Base-by-base conservation (phyloP, 2,113 vertebrate genomes). In the Cyprinodon tularosa region DNA sequence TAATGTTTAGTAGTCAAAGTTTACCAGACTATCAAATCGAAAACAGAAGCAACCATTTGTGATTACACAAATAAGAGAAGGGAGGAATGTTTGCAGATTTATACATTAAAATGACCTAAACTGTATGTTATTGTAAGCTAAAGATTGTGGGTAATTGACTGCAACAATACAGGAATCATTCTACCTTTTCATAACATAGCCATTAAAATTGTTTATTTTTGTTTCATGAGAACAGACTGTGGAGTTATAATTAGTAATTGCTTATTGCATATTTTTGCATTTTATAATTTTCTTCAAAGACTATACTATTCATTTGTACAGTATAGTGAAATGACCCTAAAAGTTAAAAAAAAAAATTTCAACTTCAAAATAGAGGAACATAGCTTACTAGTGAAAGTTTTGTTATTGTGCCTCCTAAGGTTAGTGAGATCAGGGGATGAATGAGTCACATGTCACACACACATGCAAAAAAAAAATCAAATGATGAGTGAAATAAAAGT, bases 401-500 rank as follows among this genome's bases (percentile, higher is more conserved):
- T 69, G 64, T 69, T 62, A n/a, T 50, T 72, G 68, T 76, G 72
- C 68, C 65, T 8, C 67, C 84, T 44, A 73, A 85, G 66, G 76
- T 82, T 75, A 78, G 71, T 76, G 74, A 84, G 80, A 61, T 68
- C 72, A 81, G 81, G 67, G 17, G 77, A 69, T 37, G 4, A 70
- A 73, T 75, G 40, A 71, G 72, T 78, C 74, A 44, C 75, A 72
- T 75, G 66, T 37, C 66, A 38, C 47, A 68, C 66, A 15, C 67
- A 45, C 68, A 71, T 68, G 3, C 38, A 60, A n/a, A 59, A 81
- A 78, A 71, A 79, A 84, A 84, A 84, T 22, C 77, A 71, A 86
- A 53, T 76, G 86, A 87, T 84, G 88, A 80, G 82, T 91, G 85
- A 91, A 91, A 91, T 90, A 79, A 89, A 80, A 88, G 29, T 29